Conservation (phyloP, 2,888 invertebrate species). For the Seira ritae region DNA sequence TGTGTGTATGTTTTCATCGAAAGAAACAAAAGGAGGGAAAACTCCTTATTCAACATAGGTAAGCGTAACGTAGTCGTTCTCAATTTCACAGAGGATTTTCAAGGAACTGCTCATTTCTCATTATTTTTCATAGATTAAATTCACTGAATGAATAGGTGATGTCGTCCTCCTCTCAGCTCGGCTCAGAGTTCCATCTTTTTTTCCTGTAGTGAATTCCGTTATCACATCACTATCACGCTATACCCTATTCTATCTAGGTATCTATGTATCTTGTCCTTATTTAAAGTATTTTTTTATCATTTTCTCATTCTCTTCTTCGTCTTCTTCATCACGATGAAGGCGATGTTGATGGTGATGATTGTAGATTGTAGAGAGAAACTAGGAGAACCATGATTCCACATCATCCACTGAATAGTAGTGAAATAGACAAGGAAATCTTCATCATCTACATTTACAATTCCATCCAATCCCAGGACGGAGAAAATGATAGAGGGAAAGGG, state of each 20-base stretch:
- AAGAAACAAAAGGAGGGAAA: conserved; percentile 55
- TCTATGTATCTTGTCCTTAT: not conserved
- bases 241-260: not conserved
- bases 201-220: conserved; percentile 4
- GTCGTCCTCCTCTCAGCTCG: conserved; percentile 9
- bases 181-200: not conserved
- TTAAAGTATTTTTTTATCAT: conserved; percentile 50
- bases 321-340: conserved; percentile 21
- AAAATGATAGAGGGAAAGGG: conserved; percentile 57
- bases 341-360: conserved; percentile 26
- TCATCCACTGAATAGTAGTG: conserved; percentile 43
- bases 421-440: conserved; percentile 56
- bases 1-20: conserved; percentile 8
- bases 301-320: conserved; percentile 51
- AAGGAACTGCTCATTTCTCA: conserved; percentile 63
- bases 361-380: not conserved
- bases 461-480: conserved; percentile 65
- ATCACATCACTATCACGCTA: not conserved
- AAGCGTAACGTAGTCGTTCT: too few species aligned
- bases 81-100: conserved; percentile 60
- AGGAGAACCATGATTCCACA: not conserved
- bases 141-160: conserved; percentile 61
- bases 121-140: conserved; percentile 67
- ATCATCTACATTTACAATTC: conserved; percentile 62
- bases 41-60: conserved; percentile 49